Evolutionary conservation across 2,797 vertebrate genomes (phyloP).

Genomic region (Manis pentadactyla): DNA sequence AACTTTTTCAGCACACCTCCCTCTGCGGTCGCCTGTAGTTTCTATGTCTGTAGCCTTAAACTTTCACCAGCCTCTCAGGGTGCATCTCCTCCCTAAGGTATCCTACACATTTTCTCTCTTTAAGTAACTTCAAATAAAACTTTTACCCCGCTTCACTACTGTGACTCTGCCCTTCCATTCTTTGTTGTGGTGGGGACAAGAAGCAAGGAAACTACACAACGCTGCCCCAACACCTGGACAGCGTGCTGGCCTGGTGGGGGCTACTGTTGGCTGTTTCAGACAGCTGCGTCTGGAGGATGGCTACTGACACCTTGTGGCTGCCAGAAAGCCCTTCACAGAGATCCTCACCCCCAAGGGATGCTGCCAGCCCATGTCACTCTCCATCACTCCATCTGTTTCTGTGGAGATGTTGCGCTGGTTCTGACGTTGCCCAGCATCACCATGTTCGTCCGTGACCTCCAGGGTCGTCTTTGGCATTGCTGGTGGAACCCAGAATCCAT

Average conservation of each 20-base stretch:
- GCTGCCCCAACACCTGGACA: conserved; percentile 73
- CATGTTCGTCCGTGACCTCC: conserved; percentile 89
- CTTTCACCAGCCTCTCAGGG: no score
- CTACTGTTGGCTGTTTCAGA: conserved; percentile 94
- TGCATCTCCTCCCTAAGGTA: no score
- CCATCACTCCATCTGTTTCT: conserved; percentile 92
- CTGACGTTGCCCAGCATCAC: conserved; percentile 90
- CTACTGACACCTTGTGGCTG: conserved; percentile 95
- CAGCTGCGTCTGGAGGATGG: conserved; percentile 97
- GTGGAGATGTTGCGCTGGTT: conserved; percentile 90
- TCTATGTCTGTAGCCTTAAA: no score
- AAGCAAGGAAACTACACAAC: no score
- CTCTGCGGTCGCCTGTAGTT: no score
- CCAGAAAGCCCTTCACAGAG: conserved; percentile 95
- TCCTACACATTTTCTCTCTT: no score
- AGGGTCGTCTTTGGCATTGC: conserved; percentile 87
- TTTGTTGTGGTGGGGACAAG: no score
- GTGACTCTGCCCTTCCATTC: no score
- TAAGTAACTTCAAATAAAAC: no score
- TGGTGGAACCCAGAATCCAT: conserved; percentile 89
- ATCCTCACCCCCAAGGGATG: conserved; percentile 97
- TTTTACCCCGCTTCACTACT: no score
- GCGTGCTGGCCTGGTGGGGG: conserved; percentile 88
- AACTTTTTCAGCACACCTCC: no score
- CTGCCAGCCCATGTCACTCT: conserved; percentile 93